Conservation (phyloP, 1,140 invertebrate genomes). For the Drosophila murphyi region DNA sequence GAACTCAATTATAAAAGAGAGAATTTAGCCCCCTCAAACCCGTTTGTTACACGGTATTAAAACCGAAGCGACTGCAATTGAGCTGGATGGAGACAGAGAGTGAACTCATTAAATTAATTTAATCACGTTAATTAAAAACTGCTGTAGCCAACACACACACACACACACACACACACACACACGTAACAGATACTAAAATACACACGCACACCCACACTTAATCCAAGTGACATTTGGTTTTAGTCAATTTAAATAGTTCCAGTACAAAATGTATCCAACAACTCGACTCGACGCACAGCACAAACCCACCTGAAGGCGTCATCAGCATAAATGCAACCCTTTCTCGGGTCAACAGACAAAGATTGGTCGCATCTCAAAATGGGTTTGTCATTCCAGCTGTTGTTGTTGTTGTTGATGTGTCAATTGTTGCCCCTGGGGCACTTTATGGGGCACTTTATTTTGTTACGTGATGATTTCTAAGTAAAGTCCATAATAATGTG, state of each 20-base stretch:
- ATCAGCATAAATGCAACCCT: slow-evolving; percentile 7
- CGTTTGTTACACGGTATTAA: slow-evolving; percentile 19
- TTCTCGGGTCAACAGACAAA: neutral
- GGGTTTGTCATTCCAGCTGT: slow-evolving; percentile 13
- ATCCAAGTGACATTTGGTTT: slow-evolving; percentile 53
- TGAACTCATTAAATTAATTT: slow-evolving; percentile 76
- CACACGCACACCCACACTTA: neutral
- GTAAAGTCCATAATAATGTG: slow-evolving; percentile 6
- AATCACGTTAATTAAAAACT: slow-evolving; percentile 77
- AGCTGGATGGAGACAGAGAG: slow-evolving; percentile 9
- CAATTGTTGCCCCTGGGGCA: slow-evolving; percentile 52
- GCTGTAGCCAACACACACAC: slow-evolving; percentile 25
- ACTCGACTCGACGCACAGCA: slow-evolving; percentile 56
- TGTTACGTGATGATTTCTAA: slow-evolving; percentile 35
- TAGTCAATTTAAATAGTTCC: slow-evolving; percentile 69
- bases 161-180: slow-evolving; percentile 11
- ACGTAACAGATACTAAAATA: neutral
- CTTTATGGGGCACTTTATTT: slow-evolving; percentile 7
- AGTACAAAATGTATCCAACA: slow-evolving; percentile 57
- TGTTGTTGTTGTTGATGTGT: slow-evolving; percentile 54
- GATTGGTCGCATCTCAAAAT: slow-evolving; percentile 1
- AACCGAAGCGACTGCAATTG: slow-evolving; percentile 30
- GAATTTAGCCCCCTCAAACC: neutral
- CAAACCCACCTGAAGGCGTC: slow-evolving; percentile 44
- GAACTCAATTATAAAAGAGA: no score